Evolutionary conservation across 2,113 vertebrate genomes (phyloP), one percentile per base, ranked within the genome.

Genomic region (Fulmarus glacialis): DNA sequence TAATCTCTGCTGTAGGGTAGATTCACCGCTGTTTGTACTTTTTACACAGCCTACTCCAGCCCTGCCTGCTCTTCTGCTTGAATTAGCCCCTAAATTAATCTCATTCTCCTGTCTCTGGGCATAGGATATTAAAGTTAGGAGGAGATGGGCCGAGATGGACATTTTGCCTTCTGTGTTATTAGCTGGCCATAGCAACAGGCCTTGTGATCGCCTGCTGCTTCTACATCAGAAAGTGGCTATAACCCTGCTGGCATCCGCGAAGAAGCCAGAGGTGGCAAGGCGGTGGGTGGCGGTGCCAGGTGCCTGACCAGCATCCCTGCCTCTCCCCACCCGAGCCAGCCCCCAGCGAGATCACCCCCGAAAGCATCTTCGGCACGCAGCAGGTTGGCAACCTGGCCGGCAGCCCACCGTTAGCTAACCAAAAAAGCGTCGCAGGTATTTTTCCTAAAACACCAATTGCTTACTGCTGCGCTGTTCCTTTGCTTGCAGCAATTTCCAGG

Each of bases 291-390:
- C 38, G 45, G 9, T 48, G 5, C 26, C 7, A 0, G 11, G 12
- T 50, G 15, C 32, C 30, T 3, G 56, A 24, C n/a, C 36, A 12
- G 17, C 36, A 26, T 34, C 74, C n/a, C 29, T 10, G 5, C 21
- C 29, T 56, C 40, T 32, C 7, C n/a, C 60, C 10, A 8, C 19
- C 2, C 1, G 30, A 30, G 36, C 23, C 24, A 40, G 24, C 34
- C 36, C 47, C 17, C 8, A 2, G 48, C 0, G 1, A 4, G 21
- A 12, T 48, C 0, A 0, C 15, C 38, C 11, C 11, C 2, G 8
- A 6, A 12, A 47, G 32, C 34, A 15, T 4, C 3, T 2, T 1
- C 4, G 11, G 30, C 1, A 0, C 15, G 59, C 34, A 34, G 60
- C 50, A 22, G 50, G 47, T 19, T 14, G 18, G 9, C 5, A 5